Conservation (phyloP, 2,113 vertebrate species). For the Nyctibius bracteatus region DNA sequence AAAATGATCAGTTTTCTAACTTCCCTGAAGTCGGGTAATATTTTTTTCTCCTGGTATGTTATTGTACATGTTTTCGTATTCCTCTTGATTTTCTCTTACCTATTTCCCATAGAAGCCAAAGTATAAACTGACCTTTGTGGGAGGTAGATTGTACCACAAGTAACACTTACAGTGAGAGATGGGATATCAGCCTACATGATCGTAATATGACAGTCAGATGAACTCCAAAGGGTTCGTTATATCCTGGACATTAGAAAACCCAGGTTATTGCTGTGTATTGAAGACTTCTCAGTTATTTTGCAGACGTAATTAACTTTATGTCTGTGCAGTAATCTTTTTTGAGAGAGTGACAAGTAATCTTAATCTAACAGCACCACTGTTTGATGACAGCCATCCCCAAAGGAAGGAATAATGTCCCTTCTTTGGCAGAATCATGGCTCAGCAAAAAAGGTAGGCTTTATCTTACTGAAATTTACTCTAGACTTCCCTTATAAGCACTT, state of each 20-base stretch:
- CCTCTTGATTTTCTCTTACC: neutral
- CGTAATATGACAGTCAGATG: neutral
- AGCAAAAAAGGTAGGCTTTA: neutral
- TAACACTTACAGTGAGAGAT: neutral
- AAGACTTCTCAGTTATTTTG: neutral
- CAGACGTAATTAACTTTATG: neutral
- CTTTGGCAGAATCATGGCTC: neutral
- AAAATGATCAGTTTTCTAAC: neutral
- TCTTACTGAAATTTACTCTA: neutral
- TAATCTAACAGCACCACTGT: neutral
- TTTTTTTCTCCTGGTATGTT: neutral
- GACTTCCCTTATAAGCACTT: neutral
- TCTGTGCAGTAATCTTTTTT: neutral
- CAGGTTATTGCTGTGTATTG: neutral
- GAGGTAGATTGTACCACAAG: neutral
- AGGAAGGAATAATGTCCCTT: neutral
- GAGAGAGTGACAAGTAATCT: neutral
- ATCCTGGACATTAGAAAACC: neutral
- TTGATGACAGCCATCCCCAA: neutral
- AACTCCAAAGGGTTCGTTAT: neutral
- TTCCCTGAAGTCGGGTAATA: neutral
- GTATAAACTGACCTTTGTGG: neutral
- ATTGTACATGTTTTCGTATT: neutral
- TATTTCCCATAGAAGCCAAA: neutral
- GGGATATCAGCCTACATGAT: neutral